Base-by-base conservation (phyloP, 2,797 vertebrate species). In the Coracias cyanogaster region DNA sequence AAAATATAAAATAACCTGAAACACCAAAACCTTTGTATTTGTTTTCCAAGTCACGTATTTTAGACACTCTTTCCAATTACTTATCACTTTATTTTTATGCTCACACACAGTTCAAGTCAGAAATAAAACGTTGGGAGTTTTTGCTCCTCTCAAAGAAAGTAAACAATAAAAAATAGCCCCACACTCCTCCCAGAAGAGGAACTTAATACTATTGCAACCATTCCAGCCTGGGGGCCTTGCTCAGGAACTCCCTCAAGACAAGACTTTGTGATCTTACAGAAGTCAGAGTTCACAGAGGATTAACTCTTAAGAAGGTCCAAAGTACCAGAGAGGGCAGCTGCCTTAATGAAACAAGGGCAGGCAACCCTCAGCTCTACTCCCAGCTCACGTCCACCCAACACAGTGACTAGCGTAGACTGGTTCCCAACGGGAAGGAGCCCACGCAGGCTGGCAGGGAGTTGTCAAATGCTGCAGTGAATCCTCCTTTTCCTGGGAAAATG, bases 381-480 rank as follows among this genome's bases (percentile, higher is more conserved):
- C 26, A 43, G 20, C 6, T 52, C 48, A 18, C 1, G 0, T 6
- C 55, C 54, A n/a, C 21, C 69, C 60, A 62, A 4, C 21, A 28
- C 41, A 61, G 52, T 54, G 60, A 43, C 15, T 57, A 21, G 10
- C 8, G 35, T 1, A 57, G 20, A 51, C 12, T 7, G 24, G 6
- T 2, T 67, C 29, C 52, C 58, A 64, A 16, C 0, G 25, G 29
- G 15, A 60, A 29, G 46, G 10, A 77, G 19, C 10, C 46, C 20
- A 24, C 0, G 3, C 28, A 33, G 22, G 25, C 20, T 3, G 15
- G 55, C 65, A 83, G 22, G 9, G 37, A 58, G 22, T 0, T 46
- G 29, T 21, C 45, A 37, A 77, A 52, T 4, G 9, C 26, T 37
- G 60, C 55, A 39, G 24, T 13, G 37, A 86, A 65, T 57, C 60